Conservation (phyloP, 2,113 vertebrate genomes). For the Poeciliopsis retropinna region DNA sequence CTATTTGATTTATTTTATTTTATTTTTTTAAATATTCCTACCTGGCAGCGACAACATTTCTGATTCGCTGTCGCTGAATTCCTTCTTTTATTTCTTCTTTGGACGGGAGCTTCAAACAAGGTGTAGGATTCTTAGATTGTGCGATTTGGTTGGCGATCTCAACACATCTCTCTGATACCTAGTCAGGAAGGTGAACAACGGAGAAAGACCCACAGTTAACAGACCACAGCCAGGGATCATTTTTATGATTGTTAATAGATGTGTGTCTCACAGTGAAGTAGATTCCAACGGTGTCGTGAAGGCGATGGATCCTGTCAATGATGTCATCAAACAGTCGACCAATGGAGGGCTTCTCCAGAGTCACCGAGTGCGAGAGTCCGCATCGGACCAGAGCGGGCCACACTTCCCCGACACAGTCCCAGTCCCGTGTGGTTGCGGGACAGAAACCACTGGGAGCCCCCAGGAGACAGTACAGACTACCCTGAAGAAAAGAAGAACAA, state of each 20-base stretch:
- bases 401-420: constrained; percentile 91
- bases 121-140: constrained; percentile 69
- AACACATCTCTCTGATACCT: constrained; percentile 87
- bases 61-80: constrained; percentile 85
- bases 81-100: constrained; percentile 85
- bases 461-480: constrained; percentile 95
- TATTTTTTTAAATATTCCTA: constrained; percentile 52
- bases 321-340: constrained; percentile 93
- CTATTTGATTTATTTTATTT: background rate
- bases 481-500: constrained; percentile 71
- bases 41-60: constrained; percentile 85
- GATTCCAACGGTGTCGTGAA: constrained; percentile 94
- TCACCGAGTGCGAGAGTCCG: constrained; percentile 91
- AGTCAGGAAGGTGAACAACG: constrained; percentile 11
- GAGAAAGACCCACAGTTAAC: background rate
- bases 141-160: constrained; percentile 82
- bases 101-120: constrained; percentile 66
- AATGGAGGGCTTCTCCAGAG: constrained; percentile 92
- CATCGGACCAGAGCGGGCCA: constrained; percentile 95
- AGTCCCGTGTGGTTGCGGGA: constrained; percentile 89
- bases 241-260: background rate
- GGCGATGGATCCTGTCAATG: constrained; percentile 92
- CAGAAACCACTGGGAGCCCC: constrained; percentile 87
- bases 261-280: constrained; percentile 87
- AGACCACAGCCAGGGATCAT: background rate